Conservation (phyloP, 2,113 vertebrate genomes). For the Callipepla californica region DNA sequence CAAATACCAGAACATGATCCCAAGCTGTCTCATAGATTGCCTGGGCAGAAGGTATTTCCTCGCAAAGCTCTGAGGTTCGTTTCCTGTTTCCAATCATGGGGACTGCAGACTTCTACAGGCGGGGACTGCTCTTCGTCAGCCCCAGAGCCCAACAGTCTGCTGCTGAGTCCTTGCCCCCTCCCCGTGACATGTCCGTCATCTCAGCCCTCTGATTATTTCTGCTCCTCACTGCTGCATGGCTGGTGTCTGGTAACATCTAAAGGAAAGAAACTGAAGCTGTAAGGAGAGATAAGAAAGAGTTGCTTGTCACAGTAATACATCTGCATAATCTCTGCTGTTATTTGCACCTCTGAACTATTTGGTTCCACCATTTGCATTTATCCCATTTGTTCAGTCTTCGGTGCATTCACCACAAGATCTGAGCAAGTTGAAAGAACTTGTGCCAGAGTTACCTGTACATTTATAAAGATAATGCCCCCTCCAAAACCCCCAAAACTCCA, state of each 20-base stretch:
- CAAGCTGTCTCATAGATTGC: neutral
- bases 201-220: neutral
- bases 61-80: constrained; percentile 25
- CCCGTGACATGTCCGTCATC: neutral
- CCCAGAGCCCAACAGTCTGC: accelerated
- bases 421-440: neutral
- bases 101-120: neutral
- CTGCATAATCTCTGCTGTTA: neutral
- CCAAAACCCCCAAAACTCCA: no score
- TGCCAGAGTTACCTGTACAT: neutral
- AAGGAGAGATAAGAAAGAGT: neutral
- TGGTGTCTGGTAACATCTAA: neutral
- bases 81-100: constrained; percentile 42
- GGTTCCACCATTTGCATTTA: neutral
- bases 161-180: neutral
- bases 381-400: neutral
- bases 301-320: neutral
- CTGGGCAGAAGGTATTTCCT: constrained; percentile 46
- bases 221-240: neutral
- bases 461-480: neutral
- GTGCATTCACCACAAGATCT: neutral
- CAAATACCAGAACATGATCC: constrained; percentile 50
- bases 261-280: neutral
- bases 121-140: constrained; percentile 58
- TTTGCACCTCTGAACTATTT: neutral